Conservation (phyloP, 2,797 vertebrate genomes). For the Falco novaeseelandiae region DNA sequence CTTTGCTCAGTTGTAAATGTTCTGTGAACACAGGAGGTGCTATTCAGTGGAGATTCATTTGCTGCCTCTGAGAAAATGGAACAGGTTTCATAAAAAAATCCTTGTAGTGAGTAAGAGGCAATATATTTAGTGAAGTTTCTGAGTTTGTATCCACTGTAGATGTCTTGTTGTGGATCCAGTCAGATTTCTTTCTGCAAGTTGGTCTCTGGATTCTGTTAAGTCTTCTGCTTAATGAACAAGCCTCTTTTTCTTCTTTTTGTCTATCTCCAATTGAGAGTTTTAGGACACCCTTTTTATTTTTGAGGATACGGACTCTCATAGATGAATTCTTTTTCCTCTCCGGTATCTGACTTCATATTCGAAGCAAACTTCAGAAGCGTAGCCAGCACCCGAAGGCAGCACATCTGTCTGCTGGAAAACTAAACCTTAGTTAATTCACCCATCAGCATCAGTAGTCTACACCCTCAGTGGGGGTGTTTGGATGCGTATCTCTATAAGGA, state of each 20-base stretch:
- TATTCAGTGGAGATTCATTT: background rate
- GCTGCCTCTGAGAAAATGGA: background rate
- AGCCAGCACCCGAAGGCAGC: background rate
- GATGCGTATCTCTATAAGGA: background rate
- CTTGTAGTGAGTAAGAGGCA: background rate
- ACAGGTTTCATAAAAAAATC: background rate
- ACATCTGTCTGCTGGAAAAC: background rate
- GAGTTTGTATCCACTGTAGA: background rate
- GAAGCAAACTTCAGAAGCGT: background rate
- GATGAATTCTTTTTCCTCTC: background rate
- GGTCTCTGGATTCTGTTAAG: background rate
- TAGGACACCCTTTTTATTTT: background rate
- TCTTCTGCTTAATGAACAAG: background rate
- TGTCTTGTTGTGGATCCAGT: background rate
- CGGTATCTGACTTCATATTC: background rate
- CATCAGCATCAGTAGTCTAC: background rate
- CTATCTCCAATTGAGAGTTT: background rate
- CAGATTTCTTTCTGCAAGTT: background rate
- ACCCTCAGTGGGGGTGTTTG: background rate
- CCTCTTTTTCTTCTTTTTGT: background rate
- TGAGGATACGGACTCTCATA: background rate
- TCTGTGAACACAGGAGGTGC: background rate
- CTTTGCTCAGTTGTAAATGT: background rate
- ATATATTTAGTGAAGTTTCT: background rate
- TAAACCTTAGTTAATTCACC: background rate